These are phyloP conservation scores for Agonopterix subpropinquella DNA, from an alignment of 2,888 invertebrate genomes.

Conservation along the genomic window DNA sequence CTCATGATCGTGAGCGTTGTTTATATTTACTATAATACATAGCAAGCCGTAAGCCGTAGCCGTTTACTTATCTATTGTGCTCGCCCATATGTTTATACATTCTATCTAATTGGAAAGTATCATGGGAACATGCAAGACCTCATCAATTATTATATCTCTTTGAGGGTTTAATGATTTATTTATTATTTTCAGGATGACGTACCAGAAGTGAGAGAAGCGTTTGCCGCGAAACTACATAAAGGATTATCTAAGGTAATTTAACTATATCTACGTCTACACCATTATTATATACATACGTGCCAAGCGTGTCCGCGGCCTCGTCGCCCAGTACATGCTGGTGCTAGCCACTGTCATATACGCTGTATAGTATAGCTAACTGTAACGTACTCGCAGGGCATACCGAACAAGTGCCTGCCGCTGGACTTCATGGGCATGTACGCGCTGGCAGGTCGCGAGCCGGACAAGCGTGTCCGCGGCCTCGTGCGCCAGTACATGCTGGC, in stretches of 20 bases:
- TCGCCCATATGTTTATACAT: background rate
- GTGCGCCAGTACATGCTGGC: constrained; percentile 89
- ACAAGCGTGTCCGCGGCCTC: constrained; percentile 81
- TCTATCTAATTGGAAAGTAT: too few species aligned
- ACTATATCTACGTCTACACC: too few species aligned
- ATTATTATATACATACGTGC: too few species aligned
- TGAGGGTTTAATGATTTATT: too few species aligned
- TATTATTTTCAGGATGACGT: constrained; percentile 79
- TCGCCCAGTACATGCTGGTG: too few species aligned
- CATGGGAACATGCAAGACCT: too few species aligned
- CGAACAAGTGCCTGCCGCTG: constrained; percentile 92
- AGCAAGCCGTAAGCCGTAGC: background rate
- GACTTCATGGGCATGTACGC: constrained; percentile 98
- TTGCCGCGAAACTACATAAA: constrained; percentile 95
- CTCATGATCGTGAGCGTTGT: constrained; percentile 85
- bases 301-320: constrained; percentile 79
- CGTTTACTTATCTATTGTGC: background rate
- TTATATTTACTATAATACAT: background rate
- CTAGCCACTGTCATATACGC: too few species aligned
- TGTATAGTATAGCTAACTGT: too few species aligned
- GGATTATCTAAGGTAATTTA: constrained; percentile 76
- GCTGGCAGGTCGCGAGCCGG: constrained; percentile 91
- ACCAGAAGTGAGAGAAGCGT: constrained; percentile 90
- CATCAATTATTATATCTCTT: too few species aligned
- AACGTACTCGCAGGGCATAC: constrained; percentile 78